Evolutionary conservation across 2,888 invertebrate genomes (phyloP).

Genomic region (Sinentomon sp.): DNA sequence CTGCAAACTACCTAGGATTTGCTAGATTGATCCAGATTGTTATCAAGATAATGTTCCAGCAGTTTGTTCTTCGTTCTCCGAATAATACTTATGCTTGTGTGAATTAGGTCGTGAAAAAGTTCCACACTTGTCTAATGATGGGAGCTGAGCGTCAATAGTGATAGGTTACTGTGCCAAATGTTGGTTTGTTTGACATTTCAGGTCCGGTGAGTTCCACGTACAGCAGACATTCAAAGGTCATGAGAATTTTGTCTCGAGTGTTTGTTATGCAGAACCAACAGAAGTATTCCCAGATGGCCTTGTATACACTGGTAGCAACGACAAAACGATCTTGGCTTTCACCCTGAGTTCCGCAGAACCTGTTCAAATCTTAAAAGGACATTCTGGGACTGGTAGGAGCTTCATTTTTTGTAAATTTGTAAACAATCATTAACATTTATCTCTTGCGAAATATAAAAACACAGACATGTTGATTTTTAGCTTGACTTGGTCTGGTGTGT

Average conservation of each 20-base stretch:
- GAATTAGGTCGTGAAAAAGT: neutral
- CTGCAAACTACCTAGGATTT: too few relatives aligned
- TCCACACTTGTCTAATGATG: too few relatives aligned
- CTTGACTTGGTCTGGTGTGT: too few relatives aligned
- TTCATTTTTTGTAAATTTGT: too few relatives aligned
- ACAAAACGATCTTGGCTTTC: conserved; percentile 52
- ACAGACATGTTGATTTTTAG: too few relatives aligned
- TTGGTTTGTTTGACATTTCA: neutral
- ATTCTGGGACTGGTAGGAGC: conserved; percentile 39
- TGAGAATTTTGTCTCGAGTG: conserved; percentile 54
- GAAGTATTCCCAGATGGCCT: conserved; percentile 41
- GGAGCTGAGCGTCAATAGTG: too few relatives aligned
- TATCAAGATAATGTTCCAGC: neutral
- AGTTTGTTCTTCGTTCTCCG: neutral
- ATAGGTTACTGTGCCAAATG: too few relatives aligned
- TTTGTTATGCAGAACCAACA: conserved; percentile 43
- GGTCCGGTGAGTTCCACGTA: conserved; percentile 20
- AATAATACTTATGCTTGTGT: neutral
- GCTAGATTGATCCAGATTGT: conserved; percentile 3
- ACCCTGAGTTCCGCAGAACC: conserved; percentile 37
- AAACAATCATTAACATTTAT: too few relatives aligned
- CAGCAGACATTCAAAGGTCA: conserved; percentile 46
- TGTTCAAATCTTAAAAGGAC: conserved; percentile 40
- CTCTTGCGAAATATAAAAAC: too few relatives aligned
- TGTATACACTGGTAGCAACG: conserved; percentile 69